Evolutionary conservation across 2,113 vertebrate species (phyloP), one percentile per base, ranked within the genome.

Genomic region (Morone saxatilis): DNA sequence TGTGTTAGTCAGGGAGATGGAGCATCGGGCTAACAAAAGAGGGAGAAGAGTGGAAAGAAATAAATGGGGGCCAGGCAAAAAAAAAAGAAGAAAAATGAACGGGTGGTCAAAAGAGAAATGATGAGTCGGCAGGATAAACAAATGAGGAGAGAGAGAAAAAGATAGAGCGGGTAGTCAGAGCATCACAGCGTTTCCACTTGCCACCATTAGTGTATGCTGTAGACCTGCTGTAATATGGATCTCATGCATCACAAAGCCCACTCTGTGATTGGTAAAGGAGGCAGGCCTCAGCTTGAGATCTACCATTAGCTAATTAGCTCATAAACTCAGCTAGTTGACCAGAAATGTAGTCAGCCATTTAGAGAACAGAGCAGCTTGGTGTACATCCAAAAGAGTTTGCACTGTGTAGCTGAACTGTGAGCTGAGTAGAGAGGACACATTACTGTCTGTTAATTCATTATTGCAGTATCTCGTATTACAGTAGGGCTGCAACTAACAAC

Each of bases 231-330:
- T 85, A 80, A 81, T 90, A 83, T 85, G 78, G 83, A 89, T 84
- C 73, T 78, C 89, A 88, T 85, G 91, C 90, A 88, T 89, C 88
- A 88, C 84, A 66, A 86, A 85, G 71, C 66, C 66, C 3, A n/a
- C 66, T 25, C 73, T 78, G 70, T 83, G 88, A 95, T 93, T 94
- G 90, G 90, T 85, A 85, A 72, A 70, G 51, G 77, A 85, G 59
- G 47, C 82, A 80, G 76, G 73, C 71, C 81, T 70, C 81, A 86
- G 86, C 85, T 83, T 87, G 76, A 90, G 80, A 70, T 84, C 81
- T 76, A 67, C 92, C 92, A 95, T 95, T 94, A 93, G 90, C 91
- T 94, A 95, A 94, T 94, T 93, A 91, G 86, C 90, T 92, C 91
- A 89, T 93, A 93, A 93, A 93, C 73, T 88, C 71, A 71, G 85